phyloP scores from a whole-genome alignment of 2,888 invertebrate species.

The Pteria penguin region DNA sequence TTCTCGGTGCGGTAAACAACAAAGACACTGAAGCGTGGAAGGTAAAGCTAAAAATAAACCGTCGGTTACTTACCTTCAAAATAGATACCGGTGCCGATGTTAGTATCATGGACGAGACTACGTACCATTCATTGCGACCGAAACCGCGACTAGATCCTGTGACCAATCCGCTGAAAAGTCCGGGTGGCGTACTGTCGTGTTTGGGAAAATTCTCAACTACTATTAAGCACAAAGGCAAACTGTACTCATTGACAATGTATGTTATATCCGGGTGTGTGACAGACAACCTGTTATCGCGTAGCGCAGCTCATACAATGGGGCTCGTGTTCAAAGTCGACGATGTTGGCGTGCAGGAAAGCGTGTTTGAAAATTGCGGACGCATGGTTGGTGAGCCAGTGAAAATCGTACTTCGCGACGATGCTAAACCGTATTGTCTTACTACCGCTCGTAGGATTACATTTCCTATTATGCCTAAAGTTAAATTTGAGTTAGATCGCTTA shows the following conservation, averaged over 20 bases:
- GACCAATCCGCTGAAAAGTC: background rate
- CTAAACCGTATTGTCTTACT: conserved; percentile 17
- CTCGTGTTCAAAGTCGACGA: background rate
- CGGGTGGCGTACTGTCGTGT: background rate
- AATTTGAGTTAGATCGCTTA: conserved; percentile 41
- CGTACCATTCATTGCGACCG: background rate
- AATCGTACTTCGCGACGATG: conserved; percentile 11
- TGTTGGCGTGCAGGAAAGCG: background rate
- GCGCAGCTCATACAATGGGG: background rate
- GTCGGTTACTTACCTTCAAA: background rate
- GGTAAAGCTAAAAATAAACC: background rate
- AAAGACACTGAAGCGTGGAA: background rate
- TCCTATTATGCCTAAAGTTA: conserved; percentile 26
- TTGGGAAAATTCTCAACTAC: background rate
- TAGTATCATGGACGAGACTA: background rate
- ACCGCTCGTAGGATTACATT: conserved; percentile 30
- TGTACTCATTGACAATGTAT: background rate
- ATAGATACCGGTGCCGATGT: conserved; percentile 8
- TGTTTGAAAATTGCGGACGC: conserved; percentile 21
- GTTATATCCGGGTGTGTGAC: conserved; percentile 1
- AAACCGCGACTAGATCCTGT: background rate
- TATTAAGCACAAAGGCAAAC: background rate
- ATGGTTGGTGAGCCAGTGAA: conserved; percentile 24
- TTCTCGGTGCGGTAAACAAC: conserved; percentile 20
- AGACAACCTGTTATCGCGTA: too few species aligned